These are phyloP conservation scores for Boulengeromyrus knoepffleri DNA, from an alignment of 2,113 vertebrate genomes.

Conservation along the genomic window DNA sequence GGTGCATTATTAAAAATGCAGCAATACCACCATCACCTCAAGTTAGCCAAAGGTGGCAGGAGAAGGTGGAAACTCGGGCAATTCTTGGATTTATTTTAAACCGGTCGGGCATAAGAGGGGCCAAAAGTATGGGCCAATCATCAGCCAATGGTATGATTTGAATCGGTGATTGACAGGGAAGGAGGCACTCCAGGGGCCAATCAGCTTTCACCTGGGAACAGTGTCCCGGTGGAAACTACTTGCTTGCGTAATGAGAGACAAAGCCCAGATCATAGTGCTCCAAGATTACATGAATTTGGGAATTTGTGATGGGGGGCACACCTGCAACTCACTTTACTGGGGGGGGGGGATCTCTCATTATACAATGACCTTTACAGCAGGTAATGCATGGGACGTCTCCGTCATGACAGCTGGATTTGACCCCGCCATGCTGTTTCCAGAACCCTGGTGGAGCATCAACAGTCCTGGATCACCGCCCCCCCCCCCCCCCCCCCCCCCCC, in stretches of 20 bases:
- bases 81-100: neutral
- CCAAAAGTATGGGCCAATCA: neutral
- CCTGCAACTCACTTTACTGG: neutral
- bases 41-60: neutral
- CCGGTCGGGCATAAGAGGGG: neutral
- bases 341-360: neutral
- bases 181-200: neutral
- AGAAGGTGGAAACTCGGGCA: neutral
- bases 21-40: neutral
- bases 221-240: neutral
- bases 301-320: neutral
- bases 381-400: slow-evolving; percentile 20
- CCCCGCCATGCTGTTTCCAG: slow-evolving; percentile 14
- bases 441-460: neutral
- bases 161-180: neutral
- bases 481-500: neutral
- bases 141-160: neutral
- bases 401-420: slow-evolving; percentile 15
- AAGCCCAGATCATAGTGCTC: neutral
- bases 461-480: slow-evolving; percentile 14
- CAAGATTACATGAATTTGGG: neutral
- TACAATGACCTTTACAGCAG: slow-evolving; percentile 18
- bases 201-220: neutral
- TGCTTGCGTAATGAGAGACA: neutral
- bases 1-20: neutral